Conservation (phyloP, 2,888 invertebrate genomes). For the Drosophila ustulata region DNA sequence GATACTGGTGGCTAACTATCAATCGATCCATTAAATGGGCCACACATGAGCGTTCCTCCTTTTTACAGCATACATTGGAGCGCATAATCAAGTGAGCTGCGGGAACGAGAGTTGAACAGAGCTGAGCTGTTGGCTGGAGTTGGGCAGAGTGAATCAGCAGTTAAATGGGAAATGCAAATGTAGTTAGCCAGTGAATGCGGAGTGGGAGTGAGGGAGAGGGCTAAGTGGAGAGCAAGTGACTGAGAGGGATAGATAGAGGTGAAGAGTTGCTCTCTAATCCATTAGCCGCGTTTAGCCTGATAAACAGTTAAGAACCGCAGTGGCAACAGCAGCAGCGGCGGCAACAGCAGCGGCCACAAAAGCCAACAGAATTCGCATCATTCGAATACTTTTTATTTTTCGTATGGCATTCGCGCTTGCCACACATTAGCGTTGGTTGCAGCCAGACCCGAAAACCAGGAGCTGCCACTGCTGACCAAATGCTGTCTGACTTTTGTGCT, state of each 20-base stretch:
- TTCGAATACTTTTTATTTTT: constrained; percentile 23
- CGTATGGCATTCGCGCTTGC: constrained; percentile 26
- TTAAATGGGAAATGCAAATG: constrained; percentile 48
- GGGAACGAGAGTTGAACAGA: not conserved
- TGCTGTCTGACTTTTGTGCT: constrained; percentile 59
- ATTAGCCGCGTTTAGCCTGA: constrained; percentile 66
- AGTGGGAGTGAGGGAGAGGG: not conserved
- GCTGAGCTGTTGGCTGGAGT: constrained; percentile 2
- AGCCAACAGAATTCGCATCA: constrained; percentile 55
- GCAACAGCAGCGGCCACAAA: constrained; percentile 45
- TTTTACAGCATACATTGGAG: constrained; percentile 34
- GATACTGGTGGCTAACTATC: not conserved
- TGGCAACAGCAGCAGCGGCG: constrained; percentile 42
- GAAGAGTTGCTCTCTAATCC: constrained; percentile 50
- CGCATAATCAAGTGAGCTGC: constrained; percentile 34
- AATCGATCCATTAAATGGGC: not conserved
- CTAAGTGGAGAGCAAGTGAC: not conserved
- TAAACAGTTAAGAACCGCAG: constrained; percentile 65
- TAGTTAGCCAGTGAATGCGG: constrained; percentile 23
- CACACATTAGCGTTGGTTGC: constrained; percentile 65
- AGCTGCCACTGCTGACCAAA: constrained; percentile 49
- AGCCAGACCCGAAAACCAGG: constrained; percentile 13
- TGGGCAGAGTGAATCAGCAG: constrained; percentile 24
- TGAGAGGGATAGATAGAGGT: not conserved
- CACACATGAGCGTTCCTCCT: constrained; percentile 1